These are phyloP conservation scores for Cheilosia urbana DNA, from an alignment of 2,888 invertebrate species.

Conservation along the genomic window DNA sequence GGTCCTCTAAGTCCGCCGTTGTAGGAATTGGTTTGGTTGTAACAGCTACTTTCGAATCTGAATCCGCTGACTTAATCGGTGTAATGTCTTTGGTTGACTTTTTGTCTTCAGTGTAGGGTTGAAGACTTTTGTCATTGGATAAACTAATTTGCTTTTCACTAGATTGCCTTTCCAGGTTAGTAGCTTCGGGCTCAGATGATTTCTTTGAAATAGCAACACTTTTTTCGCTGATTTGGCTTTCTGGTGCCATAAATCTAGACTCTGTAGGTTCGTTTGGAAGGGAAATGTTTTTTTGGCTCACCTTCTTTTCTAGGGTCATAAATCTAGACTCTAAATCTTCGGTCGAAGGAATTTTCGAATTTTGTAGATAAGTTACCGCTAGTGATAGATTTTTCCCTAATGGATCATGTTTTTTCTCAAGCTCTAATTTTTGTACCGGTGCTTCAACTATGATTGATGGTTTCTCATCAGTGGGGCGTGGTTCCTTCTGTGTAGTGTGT, in stretches of 20 bases:
- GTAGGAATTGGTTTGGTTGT: constrained; percentile 78
- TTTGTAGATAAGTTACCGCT: neutral
- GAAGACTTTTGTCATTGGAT: neutral
- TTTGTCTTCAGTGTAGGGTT: neutral
- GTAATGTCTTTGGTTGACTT: neutral
- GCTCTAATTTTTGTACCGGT: too few species aligned
- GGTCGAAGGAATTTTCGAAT: constrained; percentile 33
- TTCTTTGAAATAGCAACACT: too few species aligned
- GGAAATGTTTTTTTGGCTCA: neutral
- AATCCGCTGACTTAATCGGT: neutral
- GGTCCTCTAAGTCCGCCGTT: constrained; percentile 81
- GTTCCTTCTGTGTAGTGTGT: neutral
- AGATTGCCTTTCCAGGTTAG: too few species aligned
- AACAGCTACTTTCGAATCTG: constrained; percentile 4
- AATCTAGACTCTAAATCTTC: constrained; percentile 31
- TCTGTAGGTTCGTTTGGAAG: neutral
- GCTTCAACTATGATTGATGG: too few species aligned
- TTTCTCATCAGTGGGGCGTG: too few species aligned
- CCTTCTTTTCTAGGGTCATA: constrained; percentile 75
- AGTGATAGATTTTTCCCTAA: neutral
- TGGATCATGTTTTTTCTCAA: neutral
- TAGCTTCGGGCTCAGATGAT: too few species aligned
- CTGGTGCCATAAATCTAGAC: too few species aligned
- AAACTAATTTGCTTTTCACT: too few species aligned
- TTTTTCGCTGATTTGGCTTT: too few species aligned